phyloP scores from a whole-genome alignment of 2,113 vertebrate genomes.

The Geococcyx californianus region DNA sequence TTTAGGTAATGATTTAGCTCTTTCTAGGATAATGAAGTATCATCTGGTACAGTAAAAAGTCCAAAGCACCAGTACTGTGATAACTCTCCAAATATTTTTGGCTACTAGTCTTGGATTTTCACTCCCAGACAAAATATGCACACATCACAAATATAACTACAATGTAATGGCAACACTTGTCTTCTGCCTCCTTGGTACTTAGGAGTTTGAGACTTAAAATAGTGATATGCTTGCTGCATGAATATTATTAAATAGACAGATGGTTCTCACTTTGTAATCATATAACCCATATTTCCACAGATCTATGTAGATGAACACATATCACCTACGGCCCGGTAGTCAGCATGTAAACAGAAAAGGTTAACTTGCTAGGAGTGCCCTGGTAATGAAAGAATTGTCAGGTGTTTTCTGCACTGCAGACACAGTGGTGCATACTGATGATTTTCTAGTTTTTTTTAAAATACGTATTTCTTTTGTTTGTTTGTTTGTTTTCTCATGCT shows the following conservation, averaged over 20 bases:
- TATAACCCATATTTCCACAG: neutral
- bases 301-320: neutral
- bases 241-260: slow-evolving; percentile 22
- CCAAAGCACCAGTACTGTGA: neutral
- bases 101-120: neutral
- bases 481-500: neutral
- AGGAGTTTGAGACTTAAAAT: slow-evolving; percentile 37
- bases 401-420: neutral
- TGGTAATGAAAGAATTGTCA: neutral
- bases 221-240: neutral
- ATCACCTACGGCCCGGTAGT: neutral
- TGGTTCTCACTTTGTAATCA: slow-evolving; percentile 17
- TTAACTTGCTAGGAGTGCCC: neutral
- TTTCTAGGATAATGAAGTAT: neutral
- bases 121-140: neutral
- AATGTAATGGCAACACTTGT: neutral
- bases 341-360: neutral
- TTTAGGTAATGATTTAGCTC: neutral
- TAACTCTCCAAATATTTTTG: neutral
- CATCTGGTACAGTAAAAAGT: neutral
- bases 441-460: neutral
- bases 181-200: neutral
- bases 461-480: neutral
- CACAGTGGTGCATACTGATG: neutral
- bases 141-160: neutral